phyloP scores from a whole-genome alignment of 2,888 invertebrate species.

The Rambutsinella grinnellia region DNA sequence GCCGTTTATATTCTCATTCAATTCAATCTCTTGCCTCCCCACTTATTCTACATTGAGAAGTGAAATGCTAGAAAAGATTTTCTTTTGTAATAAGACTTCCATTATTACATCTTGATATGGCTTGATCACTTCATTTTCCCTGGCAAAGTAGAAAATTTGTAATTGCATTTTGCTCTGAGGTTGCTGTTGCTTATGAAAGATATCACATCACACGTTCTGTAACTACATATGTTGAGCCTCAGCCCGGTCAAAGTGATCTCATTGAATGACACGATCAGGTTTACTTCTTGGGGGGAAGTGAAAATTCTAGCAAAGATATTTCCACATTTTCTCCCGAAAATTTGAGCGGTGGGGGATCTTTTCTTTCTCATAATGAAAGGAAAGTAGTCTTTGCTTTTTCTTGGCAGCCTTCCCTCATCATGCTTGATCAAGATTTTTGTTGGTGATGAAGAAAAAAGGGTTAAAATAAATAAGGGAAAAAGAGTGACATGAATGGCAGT shows the following conservation, averaged over 20 bases:
- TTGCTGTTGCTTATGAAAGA: neutral
- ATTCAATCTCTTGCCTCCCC: neutral
- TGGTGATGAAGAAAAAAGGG: neutral
- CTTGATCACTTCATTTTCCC: neutral
- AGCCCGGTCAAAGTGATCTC: conserved; percentile 7
- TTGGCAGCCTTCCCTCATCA: conserved; percentile 18
- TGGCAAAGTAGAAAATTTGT: neutral
- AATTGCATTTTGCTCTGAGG: neutral
- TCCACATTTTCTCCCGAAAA: conserved; percentile 19
- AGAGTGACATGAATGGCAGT: conserved; percentile 9
- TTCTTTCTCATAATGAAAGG: conserved; percentile 37
- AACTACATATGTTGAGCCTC: neutral
- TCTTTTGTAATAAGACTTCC: neutral
- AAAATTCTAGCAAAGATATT: conserved; percentile 27
- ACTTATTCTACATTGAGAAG: neutral
- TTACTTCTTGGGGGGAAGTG: conserved; percentile 9
- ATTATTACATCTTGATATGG: neutral
- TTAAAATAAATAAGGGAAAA: conserved; percentile 42
- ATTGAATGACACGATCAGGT: conserved; percentile 40
- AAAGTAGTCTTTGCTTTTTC: conserved; percentile 5
- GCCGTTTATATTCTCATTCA: no score
- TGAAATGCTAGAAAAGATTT: neutral
- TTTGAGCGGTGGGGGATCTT: conserved; percentile 24
- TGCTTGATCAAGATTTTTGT: neutral
- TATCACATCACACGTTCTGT: neutral